These are phyloP conservation scores for Erinaceus europaeus DNA, from an alignment of 2,113 vertebrate genomes.

Conservation along the genomic window DNA sequence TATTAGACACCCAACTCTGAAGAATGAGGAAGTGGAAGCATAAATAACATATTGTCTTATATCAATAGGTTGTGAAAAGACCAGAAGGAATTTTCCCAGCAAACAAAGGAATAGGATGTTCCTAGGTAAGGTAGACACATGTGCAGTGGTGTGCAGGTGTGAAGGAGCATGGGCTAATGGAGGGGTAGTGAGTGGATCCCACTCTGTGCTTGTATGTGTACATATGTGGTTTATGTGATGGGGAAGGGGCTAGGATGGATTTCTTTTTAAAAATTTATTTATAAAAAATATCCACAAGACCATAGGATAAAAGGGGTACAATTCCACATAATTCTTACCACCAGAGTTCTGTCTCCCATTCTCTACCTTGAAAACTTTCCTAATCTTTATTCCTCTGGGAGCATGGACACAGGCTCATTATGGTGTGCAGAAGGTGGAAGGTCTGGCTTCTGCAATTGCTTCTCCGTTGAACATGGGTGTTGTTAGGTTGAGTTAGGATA, in stretches of 20 bases:
- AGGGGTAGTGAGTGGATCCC: not conserved
- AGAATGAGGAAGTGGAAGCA: not conserved
- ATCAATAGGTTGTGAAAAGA: not conserved
- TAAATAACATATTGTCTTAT: not conserved
- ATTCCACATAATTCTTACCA: no score
- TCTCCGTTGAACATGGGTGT: no score
- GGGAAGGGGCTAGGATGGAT: not conserved
- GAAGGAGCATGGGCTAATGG: not conserved
- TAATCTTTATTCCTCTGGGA: no score
- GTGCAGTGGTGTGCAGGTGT: not conserved
- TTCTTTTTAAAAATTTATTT: no score
- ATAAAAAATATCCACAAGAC: no score
- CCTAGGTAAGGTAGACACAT: not conserved
- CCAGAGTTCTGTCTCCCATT: no score
- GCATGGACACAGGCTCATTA: no score
- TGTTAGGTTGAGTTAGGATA: no score
- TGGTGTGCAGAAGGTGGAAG: no score
- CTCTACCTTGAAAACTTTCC: no score
- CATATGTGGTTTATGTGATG: not conserved
- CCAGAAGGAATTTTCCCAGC: conserved; percentile 6
- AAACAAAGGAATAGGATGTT: not conserved
- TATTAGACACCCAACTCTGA: not conserved
- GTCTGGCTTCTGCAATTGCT: no score
- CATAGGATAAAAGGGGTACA: no score
- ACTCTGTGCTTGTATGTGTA: not conserved